These are phyloP conservation scores for Notolabrus celidotus DNA, from an alignment of 2,797 vertebrate genomes.

Conservation along the genomic window DNA sequence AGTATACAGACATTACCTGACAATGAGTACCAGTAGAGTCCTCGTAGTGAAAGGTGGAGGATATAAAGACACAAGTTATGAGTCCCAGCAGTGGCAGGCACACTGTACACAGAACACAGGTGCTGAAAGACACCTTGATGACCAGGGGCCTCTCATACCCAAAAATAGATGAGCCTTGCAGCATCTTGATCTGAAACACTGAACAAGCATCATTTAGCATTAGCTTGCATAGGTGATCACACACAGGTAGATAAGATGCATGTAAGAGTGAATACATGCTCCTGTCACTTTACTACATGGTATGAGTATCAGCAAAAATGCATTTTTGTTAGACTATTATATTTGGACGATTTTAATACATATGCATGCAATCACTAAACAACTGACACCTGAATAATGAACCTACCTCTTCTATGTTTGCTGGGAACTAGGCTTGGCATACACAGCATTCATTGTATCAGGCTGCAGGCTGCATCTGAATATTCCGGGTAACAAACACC, in stretches of 20 bases:
- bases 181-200: slow-evolving; percentile 78
- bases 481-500: neutral
- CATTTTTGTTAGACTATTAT: no score
- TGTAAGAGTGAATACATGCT: no score
- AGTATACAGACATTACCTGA: slow-evolving; percentile 77
- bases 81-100: slow-evolving; percentile 90
- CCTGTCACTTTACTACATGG: no score
- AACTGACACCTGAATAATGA: neutral
- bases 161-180: slow-evolving; percentile 84
- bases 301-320: no score
- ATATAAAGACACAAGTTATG: slow-evolving; percentile 90
- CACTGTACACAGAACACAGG: slow-evolving; percentile 87
- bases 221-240: neutral
- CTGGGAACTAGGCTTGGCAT: slow-evolving; percentile 7
- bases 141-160: slow-evolving; percentile 88
- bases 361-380: slow-evolving; percentile 8
- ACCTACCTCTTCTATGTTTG: slow-evolving; percentile 50
- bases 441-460: slow-evolving; percentile 2
- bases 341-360: neutral
- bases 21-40: slow-evolving; percentile 93
- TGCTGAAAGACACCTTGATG: slow-evolving; percentile 87
- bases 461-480: slow-evolving; percentile 8
- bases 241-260: neutral
- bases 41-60: slow-evolving; percentile 90
- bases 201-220: neutral